Evolutionary conservation across 1,140 invertebrate genomes (phyloP).

Genomic region (Bombyx mori): DNA sequence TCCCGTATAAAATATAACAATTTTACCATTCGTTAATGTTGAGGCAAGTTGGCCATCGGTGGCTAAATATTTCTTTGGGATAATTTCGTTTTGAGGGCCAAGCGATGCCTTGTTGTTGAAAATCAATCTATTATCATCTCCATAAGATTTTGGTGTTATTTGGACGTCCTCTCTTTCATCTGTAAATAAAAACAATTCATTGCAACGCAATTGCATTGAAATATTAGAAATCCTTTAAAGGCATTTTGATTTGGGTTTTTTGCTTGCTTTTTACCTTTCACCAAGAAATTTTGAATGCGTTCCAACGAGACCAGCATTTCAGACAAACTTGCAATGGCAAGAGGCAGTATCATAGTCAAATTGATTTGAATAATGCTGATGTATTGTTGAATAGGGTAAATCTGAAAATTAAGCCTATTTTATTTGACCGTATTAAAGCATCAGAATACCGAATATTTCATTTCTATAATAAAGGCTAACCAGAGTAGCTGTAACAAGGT

Average conservation of each 20-base stretch:
- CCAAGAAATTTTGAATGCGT: slow-evolving; percentile 75
- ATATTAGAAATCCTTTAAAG: background rate
- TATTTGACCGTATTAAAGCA: background rate
- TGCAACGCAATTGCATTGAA: background rate
- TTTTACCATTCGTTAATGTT: slow-evolving; percentile 11
- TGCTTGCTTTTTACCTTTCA: slow-evolving; percentile 68
- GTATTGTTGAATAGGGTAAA: slow-evolving; percentile 81
- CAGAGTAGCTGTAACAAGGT: slow-evolving; percentile 76
- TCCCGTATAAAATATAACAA: too few relatives aligned
- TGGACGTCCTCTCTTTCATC: slow-evolving; percentile 42
- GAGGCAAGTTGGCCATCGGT: slow-evolving; percentile 11
- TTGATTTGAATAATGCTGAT: slow-evolving; percentile 77
- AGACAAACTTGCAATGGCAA: slow-evolving; percentile 77
- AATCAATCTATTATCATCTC: slow-evolving; percentile 10
- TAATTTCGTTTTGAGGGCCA: slow-evolving; percentile 4
- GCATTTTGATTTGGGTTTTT: background rate
- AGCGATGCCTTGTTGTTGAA: slow-evolving; percentile 25
- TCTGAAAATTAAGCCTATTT: slow-evolving; percentile 31
- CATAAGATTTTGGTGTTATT: slow-evolving; percentile 12
- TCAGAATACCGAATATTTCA: background rate
- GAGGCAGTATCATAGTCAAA: slow-evolving; percentile 80
- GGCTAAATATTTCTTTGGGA: slow-evolving; percentile 20
- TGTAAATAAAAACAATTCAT: slow-evolving; percentile 10
- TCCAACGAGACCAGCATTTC: slow-evolving; percentile 79
- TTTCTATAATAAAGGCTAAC: slow-evolving; percentile 30